Base-by-base conservation (phyloP, 1,140 invertebrate species). In the Piezodorus guildinii region DNA sequence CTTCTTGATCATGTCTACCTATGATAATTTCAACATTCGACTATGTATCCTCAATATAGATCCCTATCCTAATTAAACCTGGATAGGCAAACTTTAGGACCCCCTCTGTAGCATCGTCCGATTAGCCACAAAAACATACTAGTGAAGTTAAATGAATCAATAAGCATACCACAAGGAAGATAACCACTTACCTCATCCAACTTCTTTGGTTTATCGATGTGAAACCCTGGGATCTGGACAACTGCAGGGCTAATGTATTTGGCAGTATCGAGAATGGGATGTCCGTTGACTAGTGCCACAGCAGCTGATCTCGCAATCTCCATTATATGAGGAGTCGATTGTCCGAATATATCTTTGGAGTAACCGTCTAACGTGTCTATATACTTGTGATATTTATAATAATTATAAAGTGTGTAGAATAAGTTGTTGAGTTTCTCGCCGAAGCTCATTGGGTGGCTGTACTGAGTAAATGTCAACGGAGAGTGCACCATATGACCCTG, bases 221-320 rank as follows among this genome's bases (percentile, higher is more conserved):
- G 81, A 6, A 84, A 68, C 17, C 82, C 83, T 10, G 79, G 81
- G n/a, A 84, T 75, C 72, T 83, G 80, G 5, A 83, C 68, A 0
- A 80, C 67, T 34, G 74, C 76, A 0, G 79, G 77, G 3, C 75
- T 71, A 16, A 71, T 71, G 0, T 79, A 76, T 45, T 74, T 73
- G 0, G 79, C 71, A 3, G 74, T 74, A 65, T 77, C 77, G 4
- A 82, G 59, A 3, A 74, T 70, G 56, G 77, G 77, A 72, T 85
- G 79, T 16, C 75, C 75, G 71, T 85, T 85, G 0, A 77, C 71
- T 14, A 85, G 68, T 12, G 83, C 65, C 43, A 85, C 67, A 34
- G 77, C 77, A 39, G 21, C 65, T 45, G 76, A 77, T 45, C 70
- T 74, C 43, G 77, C 72, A 8, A 80, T 54, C 58, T 78, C 71